Conservation (phyloP, 2,113 vertebrate species). For the Halichoeres trimaculatus region DNA sequence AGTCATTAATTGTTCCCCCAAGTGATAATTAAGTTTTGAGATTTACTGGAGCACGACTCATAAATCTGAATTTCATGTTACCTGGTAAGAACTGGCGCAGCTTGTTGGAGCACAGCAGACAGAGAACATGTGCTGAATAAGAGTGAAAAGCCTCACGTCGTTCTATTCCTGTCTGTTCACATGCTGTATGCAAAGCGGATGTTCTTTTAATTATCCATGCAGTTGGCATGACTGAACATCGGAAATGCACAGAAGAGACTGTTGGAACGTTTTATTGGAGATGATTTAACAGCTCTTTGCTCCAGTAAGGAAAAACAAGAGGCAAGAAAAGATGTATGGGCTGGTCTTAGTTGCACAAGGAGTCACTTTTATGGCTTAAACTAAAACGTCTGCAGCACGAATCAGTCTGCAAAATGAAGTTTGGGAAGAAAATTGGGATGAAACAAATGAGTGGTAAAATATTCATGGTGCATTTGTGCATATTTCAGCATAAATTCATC, state of each 20-base stretch:
- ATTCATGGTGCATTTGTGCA: no score
- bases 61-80: not conserved
- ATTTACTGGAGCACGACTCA: no score
- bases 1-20: no score
- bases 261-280: not conserved
- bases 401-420: no score
- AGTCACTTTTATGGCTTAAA: no score
- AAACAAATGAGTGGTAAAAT: no score
- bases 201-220: not conserved
- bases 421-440: no score
- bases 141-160: not conserved
- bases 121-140: not conserved
- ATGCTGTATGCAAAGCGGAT: not conserved
- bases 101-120: not conserved
- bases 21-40: no score
- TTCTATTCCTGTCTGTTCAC: not conserved
- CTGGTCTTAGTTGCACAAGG: no score
- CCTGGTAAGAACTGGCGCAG: not conserved
- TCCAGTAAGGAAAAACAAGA: fast-evolving
- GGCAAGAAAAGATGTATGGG: not conserved
- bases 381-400: no score
- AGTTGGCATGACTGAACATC: not conserved
- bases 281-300: not conserved
- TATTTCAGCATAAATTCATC: no score
- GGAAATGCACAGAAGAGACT: not conserved